Evolutionary conservation across 2,113 vertebrate species (phyloP).

Genomic region (Cyprinodon tularosa): DNA sequence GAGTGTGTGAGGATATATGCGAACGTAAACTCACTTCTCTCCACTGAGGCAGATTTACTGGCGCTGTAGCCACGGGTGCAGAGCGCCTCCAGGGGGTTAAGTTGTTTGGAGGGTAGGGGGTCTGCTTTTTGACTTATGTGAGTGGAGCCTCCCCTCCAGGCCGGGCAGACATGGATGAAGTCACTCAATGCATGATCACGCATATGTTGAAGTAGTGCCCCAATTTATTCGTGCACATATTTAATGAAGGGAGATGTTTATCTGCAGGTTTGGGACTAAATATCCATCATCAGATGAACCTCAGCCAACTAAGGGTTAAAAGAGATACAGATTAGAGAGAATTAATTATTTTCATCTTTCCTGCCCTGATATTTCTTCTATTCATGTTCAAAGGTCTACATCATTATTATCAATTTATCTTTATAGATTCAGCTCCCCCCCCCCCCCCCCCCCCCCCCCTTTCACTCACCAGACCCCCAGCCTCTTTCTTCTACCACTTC

Average conservation of each 20-base stretch:
- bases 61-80: constrained; percentile 36
- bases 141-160: constrained; percentile 37
- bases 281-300: background rate
- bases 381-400: constrained; percentile 16
- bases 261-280: background rate
- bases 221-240: constrained; percentile 27
- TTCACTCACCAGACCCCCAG: constrained; percentile 13
- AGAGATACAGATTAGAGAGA: background rate
- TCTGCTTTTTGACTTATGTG: constrained; percentile 46
- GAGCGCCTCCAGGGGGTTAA: constrained; percentile 58
- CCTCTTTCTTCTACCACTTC: constrained; percentile 7
- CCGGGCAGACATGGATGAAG: constrained; percentile 47
- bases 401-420: constrained; percentile 35
- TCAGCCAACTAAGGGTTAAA: background rate
- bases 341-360: background rate
- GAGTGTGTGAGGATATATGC: constrained; percentile 1
- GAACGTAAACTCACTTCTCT: constrained; percentile 42
- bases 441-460: constrained; percentile 31
- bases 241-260: background rate
- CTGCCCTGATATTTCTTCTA: background rate
- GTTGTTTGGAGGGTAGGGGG: constrained; percentile 59
- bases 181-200: constrained; percentile 25
- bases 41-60: constrained; percentile 45
- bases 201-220: constrained; percentile 16
- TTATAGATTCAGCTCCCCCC: constrained; percentile 33